phyloP scores from a whole-genome alignment of 53 echinoderm and acorn worm species.

The Mesocentrotus franciscanus region DNA sequence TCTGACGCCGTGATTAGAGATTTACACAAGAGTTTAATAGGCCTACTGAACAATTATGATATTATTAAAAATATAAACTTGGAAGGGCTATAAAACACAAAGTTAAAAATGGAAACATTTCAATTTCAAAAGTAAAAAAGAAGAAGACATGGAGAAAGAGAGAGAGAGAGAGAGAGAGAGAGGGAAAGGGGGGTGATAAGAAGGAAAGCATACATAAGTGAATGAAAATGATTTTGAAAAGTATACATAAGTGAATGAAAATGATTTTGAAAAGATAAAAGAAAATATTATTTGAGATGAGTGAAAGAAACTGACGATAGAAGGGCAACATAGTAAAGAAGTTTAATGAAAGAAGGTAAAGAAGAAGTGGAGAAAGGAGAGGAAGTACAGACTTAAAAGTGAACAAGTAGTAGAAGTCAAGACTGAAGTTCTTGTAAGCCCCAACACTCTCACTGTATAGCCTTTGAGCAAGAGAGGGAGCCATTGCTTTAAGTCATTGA shows the following conservation, averaged over 20 bases:
- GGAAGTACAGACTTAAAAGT: background rate
- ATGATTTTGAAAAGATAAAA: background rate
- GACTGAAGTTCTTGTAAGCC: background rate
- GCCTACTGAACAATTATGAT: no score
- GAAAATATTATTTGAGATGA: background rate
- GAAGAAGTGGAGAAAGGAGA: background rate
- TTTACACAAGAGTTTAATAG: no score
- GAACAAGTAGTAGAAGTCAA: background rate
- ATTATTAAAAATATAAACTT: no score
- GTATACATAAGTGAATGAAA: background rate
- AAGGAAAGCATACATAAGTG: no score
- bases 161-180: background rate
- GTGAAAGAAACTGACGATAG: background rate
- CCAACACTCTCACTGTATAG: conserved; percentile 1
- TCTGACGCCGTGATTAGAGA: no score
- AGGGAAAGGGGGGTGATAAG: background rate
- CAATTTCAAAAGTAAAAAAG: no score
- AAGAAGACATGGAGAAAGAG: background rate
- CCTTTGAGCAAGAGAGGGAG: conserved; percentile 36
- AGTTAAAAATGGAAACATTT: background rate
- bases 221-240: background rate
- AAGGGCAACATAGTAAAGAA: background rate
- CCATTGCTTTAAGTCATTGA: background rate
- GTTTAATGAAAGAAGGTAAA: background rate
- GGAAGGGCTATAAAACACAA: no score